These are phyloP conservation scores for Allygus modestus DNA, from an alignment of 2,888 invertebrate species.

Conservation along the genomic window DNA sequence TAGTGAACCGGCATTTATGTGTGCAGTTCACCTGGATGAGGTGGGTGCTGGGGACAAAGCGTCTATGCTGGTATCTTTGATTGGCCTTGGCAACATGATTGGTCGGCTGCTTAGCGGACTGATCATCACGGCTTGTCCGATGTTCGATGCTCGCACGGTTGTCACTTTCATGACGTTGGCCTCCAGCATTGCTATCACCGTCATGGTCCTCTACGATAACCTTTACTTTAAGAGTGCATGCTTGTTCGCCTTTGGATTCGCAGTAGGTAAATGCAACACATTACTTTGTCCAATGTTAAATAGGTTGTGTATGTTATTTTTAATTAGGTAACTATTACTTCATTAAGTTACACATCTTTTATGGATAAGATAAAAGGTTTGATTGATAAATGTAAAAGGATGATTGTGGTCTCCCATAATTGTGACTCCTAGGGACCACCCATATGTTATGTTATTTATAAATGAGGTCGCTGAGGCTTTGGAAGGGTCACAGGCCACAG, in stretches of 20 bases:
- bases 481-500: no score
- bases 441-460: no score
- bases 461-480: no score
- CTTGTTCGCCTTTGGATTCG: conserved; percentile 41
- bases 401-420: no score
- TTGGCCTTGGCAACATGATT: conserved; percentile 38
- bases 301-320: no score
- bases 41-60: conserved; percentile 15
- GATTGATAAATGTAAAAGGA: no score
- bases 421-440: no score
- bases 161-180: background rate
- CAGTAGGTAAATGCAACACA: background rate
- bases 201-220: background rate
- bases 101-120: conserved; percentile 55
- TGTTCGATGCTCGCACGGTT: conserved; percentile 26
- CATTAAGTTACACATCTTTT: no score
- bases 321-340: no score
- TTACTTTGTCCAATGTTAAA: no score
- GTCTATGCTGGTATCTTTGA: background rate
- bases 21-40: conserved; percentile 32
- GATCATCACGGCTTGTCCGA: conserved; percentile 39
- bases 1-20: no score
- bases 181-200: background rate
- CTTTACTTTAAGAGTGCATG: background rate
- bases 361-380: no score